These are phyloP conservation scores for Pectinophora gossypiella DNA, from an alignment of 1,140 invertebrate species.

Conservation along the genomic window DNA sequence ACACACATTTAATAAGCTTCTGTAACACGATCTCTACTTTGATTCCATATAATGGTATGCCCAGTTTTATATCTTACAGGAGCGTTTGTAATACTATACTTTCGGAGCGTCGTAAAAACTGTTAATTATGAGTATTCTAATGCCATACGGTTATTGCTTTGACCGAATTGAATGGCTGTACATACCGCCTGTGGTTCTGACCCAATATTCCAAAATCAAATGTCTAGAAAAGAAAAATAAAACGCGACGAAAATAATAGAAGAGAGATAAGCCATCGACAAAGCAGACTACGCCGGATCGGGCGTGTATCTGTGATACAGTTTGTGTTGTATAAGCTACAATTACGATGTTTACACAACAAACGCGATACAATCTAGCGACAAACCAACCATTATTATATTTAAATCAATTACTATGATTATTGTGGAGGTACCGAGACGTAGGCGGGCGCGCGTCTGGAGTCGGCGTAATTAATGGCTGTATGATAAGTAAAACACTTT, in stretches of 20 bases:
- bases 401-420: conserved; percentile 70
- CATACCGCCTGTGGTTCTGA: not conserved
- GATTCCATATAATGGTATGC: conserved; percentile 17
- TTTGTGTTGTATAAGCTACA: conserved; percentile 15
- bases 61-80: conserved; percentile 5
- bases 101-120: not conserved
- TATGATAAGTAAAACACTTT: conserved; percentile 63
- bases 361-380: conserved; percentile 29
- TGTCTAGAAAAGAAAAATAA: not conserved
- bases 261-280: not conserved
- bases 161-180: not conserved
- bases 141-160: not conserved
- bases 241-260: not conserved
- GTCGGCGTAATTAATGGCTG: conserved; percentile 58
- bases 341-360: conserved; percentile 55
- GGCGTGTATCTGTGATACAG: not conserved
- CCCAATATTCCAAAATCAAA: not conserved
- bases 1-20: conserved; percentile 47
- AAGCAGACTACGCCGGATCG: too few species aligned
- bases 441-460: conserved; percentile 43
- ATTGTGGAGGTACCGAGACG: conserved; percentile 26
- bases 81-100: conserved; percentile 9
- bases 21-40: conserved; percentile 42
- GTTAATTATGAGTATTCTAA: not conserved
- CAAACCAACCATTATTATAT: conserved; percentile 55